A percentile compares a stretch with the other conserved stretches of the same genome.
phyloP scores from a whole-genome alignment of 2,113 vertebrate species.

The Scomber colias region DNA sequence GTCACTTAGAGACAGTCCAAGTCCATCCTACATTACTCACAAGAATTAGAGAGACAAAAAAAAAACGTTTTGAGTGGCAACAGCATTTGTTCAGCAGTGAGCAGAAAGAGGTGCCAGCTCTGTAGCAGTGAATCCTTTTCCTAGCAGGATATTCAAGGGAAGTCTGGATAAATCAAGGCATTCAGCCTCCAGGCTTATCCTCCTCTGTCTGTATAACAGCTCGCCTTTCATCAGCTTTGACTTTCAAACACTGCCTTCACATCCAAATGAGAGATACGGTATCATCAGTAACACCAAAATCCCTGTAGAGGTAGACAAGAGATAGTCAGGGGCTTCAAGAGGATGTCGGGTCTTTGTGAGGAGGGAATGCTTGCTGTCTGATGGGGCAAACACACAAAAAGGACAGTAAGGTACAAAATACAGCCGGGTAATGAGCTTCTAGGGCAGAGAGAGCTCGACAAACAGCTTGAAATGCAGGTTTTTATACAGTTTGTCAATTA shows the following conservation, averaged over 20 bases:
- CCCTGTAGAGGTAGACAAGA: constrained; percentile 44
- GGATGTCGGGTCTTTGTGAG: not conserved
- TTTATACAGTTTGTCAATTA: not conserved
- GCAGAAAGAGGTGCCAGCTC: constrained; percentile 48
- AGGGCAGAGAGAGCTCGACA: not conserved
- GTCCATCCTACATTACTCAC: constrained; percentile 23
- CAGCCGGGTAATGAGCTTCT: not conserved
- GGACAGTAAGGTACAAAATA: constrained; percentile 4
- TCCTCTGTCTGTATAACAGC: constrained; percentile 14
- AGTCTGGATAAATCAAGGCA: constrained; percentile 59
- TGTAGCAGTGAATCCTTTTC: constrained; percentile 41
- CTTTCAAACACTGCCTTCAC: constrained; percentile 60
- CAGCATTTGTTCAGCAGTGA: constrained; percentile 82
- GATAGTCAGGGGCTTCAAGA: not conserved
- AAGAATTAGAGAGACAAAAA: constrained; percentile 36
- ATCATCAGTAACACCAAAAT: constrained; percentile 56
- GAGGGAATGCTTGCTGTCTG: not conserved
- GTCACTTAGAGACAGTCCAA: constrained; percentile 33
- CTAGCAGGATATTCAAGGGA: constrained; percentile 60
- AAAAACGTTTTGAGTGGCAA: constrained; percentile 79
- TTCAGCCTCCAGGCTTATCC: constrained; percentile 38
- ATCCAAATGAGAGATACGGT: constrained; percentile 68
- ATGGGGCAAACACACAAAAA: constrained; percentile 4
- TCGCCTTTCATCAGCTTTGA: constrained; percentile 60
- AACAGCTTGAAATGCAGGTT: not conserved